Evolutionary conservation across 2,113 vertebrate species (phyloP), one percentile per base, ranked within the genome.

Genomic region (Pseudonaja textilis): DNA sequence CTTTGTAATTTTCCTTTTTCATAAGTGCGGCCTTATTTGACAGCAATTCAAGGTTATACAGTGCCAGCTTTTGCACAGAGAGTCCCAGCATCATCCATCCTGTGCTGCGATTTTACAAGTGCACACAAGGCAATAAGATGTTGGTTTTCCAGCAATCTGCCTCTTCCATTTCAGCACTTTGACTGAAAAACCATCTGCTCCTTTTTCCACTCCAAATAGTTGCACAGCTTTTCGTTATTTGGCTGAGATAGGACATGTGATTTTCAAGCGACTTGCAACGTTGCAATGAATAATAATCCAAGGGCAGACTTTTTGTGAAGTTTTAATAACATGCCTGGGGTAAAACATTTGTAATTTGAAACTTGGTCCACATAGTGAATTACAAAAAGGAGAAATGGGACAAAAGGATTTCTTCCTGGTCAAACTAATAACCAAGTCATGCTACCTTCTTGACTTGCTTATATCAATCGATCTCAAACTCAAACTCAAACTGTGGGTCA

Each of bases 161-260:
- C 39, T 85, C 39, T 85, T 57, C 64, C 81, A 42, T 89, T 89
- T 89, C 87, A 85, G 92, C 92, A 89, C 69, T 92, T 85, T 47
- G 20, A 29, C 52, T 85, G 42, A 29, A 57, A 89, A 92, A 92
- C 88, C 87, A 92, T 85, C 92, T 92, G 64, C 56, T 89, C 54
- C 42, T 57, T 89, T 92, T 89, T 69, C 88, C 42, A 34, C 18
- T 57, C 18, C 50, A 92, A 90, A 93, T 81, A 86, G 87, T 57
- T 54, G 52, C 74, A 45, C 7, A 64, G 81, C 55, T 22, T 12
- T 59, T 59, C 16, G 3, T 16, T 92, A 47, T 14, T 54, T 54
- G 45, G 50, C 29, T 52, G 47, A 64, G 54, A 47, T 16, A 59
- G 39, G n/a, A 91, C 39, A 64, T 9, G 87, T 47, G n/a, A 61